Evolutionary conservation across 2,113 vertebrate species (phyloP).

Genomic region (Stercorarius parasiticus): DNA sequence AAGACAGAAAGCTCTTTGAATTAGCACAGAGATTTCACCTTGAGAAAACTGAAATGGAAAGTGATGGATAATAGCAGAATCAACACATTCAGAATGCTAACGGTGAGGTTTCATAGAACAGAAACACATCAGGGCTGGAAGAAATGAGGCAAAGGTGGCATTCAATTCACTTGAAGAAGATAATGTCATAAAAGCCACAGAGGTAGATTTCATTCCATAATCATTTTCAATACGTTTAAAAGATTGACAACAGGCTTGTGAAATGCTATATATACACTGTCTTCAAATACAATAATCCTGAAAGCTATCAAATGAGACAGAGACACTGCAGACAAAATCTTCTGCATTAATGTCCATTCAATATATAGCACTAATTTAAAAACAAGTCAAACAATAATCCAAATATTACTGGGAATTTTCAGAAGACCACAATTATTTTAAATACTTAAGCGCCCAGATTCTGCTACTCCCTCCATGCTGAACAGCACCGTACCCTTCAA

Average conservation of each 20-base stretch:
- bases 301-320: neutral
- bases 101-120: neutral
- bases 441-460: neutral
- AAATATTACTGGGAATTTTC: neutral
- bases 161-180: neutral
- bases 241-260: neutral
- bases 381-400: neutral
- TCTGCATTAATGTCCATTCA: neutral
- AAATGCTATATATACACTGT: neutral
- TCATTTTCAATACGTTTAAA: neutral
- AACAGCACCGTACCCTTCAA: neutral
- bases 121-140: neutral
- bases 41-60: constrained; percentile 16
- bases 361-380: neutral
- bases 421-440: neutral
- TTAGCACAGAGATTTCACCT: neutral
- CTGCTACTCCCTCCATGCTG: neutral
- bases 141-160: neutral
- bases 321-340: neutral
- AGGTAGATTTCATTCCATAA: neutral
- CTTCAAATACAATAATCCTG: neutral
- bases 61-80: neutral
- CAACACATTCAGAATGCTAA: neutral
- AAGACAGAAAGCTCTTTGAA: neutral
- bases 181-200: neutral